Base-by-base conservation (phyloP, 1,140 invertebrate genomes). In the Drosophila bocqueti region DNA sequence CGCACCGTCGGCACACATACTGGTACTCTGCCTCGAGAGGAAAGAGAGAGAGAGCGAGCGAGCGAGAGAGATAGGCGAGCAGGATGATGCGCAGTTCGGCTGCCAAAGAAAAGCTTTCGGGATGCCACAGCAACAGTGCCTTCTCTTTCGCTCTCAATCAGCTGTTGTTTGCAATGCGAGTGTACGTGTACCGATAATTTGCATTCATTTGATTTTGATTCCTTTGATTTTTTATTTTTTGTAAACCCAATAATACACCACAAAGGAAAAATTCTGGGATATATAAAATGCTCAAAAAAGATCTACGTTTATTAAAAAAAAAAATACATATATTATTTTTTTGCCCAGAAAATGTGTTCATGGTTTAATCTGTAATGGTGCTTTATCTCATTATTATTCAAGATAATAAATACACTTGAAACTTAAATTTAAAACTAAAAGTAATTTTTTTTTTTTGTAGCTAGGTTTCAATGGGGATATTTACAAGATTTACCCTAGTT, bases 1-100 rank as follows among this genome's bases (percentile, higher is more conserved):
- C 79, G 49, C 82, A 75, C 45, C 47, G 58, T 58, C 8, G 34
- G 62, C 62, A 72, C 49, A 71, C 67, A 46, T 15, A 63, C n/a
- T 60, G 21, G 15, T 40, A 49, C 55, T 57, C 31, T 13, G 18
- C 4, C 13, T 4, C 36, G 49, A 10, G 29, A 31, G 29, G 31
- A 31, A 18, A 52, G 49, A 57, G 42, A 55, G 26, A 74, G 60
- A 52, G 24, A 24, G 15, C 15, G 21, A 34, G 40, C 15, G 21
- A 52, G 24, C 6, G 21, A 38, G 26, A 58, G 52, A 59, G 63
- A 43, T 52, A 11, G 29, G 34, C 16, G 34, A 16, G 21, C 49
- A 42, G 68, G 60, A 76, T 50, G 66, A 61, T 73, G 69, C 69
- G 69, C 67, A 71, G 31, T 67, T 55, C 3, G 11, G 31, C 18